These are phyloP conservation scores for Crotalus helleri DNA, from an alignment of 2,113 vertebrate species.

Conservation along the genomic window DNA sequence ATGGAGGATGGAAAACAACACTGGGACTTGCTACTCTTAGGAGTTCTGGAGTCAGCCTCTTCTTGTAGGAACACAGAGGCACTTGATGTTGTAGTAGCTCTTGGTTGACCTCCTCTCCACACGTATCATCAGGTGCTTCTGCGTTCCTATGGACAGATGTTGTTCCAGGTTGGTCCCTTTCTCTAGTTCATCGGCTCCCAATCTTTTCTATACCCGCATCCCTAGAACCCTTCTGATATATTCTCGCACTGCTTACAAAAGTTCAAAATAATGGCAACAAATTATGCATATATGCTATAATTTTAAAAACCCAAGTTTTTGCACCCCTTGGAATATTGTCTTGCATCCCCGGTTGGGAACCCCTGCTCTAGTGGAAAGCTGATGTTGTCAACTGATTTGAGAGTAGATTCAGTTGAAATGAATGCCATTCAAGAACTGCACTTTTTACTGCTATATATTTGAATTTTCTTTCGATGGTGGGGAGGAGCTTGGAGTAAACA, in stretches of 20 bases:
- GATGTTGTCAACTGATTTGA: not conserved
- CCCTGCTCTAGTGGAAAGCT: not conserved
- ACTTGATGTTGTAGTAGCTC: not conserved
- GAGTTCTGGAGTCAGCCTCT: not conserved
- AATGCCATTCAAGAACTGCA: not conserved
- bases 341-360: no score
- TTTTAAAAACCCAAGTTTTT: no score
- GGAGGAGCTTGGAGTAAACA: not conserved
- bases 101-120: not conserved
- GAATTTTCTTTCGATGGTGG: not conserved
- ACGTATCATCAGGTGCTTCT: not conserved
- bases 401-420: not conserved
- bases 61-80: not conserved
- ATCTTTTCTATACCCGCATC: no score
- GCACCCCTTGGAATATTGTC: no score
- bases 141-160: not conserved
- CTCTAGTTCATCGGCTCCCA: not conserved
- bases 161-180: not conserved
- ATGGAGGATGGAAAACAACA: not conserved
- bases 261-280: no score
- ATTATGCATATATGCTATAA: no score
- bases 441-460: not conserved
- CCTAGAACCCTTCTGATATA: no score
- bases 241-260: no score
- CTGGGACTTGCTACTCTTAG: not conserved